A percentile compares a stretch with the other conserved stretches of the same genome.
phyloP scores from a whole-genome alignment of 2,113 vertebrate species.

The Stegastes partitus region DNA sequence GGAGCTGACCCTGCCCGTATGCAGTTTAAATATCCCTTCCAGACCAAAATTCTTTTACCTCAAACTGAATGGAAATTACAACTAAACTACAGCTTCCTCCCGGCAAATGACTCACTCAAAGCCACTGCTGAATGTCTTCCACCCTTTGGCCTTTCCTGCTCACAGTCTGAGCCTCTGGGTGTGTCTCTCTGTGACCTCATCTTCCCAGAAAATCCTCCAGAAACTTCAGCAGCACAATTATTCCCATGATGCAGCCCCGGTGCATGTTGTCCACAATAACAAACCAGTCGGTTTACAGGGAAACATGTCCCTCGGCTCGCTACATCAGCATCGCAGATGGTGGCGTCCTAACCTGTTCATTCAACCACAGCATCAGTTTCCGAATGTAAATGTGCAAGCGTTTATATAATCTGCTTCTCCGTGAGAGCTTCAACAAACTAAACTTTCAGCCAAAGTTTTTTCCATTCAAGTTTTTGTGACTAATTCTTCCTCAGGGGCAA shows the following conservation, averaged over 20 bases:
- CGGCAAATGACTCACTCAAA: conserved; percentile 53
- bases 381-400: conserved; percentile 27
- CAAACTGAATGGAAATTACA: conserved; percentile 67
- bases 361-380: conserved; percentile 32
- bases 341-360: conserved; percentile 11
- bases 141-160: conserved; percentile 53
- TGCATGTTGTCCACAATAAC: conserved; percentile 34
- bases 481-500: conserved; percentile 8
- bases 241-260: conserved; percentile 35
- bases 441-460: neutral
- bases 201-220: conserved; percentile 56
- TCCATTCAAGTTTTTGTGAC: conserved; percentile 13
- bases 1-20: neutral
- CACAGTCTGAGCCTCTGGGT: conserved; percentile 51
- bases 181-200: conserved; percentile 77
- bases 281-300: conserved; percentile 8
- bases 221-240: conserved; percentile 40
- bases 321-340: conserved; percentile 9
- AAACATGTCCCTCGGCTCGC: neutral
- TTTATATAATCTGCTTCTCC: conserved; percentile 45
- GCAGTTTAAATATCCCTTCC: conserved; percentile 23
- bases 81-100: conserved; percentile 41
- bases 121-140: conserved; percentile 52
- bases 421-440: conserved; percentile 9
- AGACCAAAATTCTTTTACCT: conserved; percentile 29